A percentile compares a stretch with the other conserved stretches of the same genome.
Evolutionary conservation across 2,797 vertebrate genomes (phyloP).

Genomic region (Pempheris klunzingeri): DNA sequence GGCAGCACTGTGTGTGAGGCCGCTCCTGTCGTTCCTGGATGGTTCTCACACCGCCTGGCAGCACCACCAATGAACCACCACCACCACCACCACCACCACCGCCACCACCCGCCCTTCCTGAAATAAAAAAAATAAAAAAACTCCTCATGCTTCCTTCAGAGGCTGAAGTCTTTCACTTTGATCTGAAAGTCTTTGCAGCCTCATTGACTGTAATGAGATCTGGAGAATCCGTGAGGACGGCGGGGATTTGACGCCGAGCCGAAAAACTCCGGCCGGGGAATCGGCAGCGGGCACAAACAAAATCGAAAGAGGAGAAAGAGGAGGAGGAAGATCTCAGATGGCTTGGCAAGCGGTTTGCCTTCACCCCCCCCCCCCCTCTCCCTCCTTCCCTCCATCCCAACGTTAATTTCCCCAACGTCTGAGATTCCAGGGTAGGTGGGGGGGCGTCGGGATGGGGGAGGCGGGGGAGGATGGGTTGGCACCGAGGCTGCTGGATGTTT

Average conservation of each 20-base stretch:
- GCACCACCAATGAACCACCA: background rate
- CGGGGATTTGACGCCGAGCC: conserved; percentile 83
- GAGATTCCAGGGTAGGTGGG: conserved; percentile 79
- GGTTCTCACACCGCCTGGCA: conserved; percentile 69
- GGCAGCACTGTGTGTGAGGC: conserved; percentile 17
- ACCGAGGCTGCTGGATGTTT: conserved; percentile 74
- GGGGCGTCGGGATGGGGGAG: conserved; percentile 27
- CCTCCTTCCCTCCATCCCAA: conserved; percentile 68
- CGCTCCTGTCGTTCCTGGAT: conserved; percentile 67
- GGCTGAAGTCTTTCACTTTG: conserved; percentile 84
- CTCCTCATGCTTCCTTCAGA: conserved; percentile 60
- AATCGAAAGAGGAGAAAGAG: conserved; percentile 76
- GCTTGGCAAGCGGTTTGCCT: conserved; percentile 84
- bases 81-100: too few relatives aligned
- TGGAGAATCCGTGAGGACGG: conserved; percentile 86
- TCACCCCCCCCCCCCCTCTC: conserved; percentile 61
- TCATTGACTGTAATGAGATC: conserved; percentile 88
- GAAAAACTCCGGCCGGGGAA: conserved; percentile 82
- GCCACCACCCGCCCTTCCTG: background rate
- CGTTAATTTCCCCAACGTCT: conserved; percentile 87
- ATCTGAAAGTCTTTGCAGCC: conserved; percentile 86
- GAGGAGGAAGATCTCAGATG: conserved; percentile 83
- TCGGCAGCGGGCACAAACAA: conserved; percentile 83
- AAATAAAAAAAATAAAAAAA: conserved; percentile 41
- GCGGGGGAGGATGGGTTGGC: conserved; percentile 65